Conservation (phyloP, 2,113 vertebrate species). For the Pongo abelii region DNA sequence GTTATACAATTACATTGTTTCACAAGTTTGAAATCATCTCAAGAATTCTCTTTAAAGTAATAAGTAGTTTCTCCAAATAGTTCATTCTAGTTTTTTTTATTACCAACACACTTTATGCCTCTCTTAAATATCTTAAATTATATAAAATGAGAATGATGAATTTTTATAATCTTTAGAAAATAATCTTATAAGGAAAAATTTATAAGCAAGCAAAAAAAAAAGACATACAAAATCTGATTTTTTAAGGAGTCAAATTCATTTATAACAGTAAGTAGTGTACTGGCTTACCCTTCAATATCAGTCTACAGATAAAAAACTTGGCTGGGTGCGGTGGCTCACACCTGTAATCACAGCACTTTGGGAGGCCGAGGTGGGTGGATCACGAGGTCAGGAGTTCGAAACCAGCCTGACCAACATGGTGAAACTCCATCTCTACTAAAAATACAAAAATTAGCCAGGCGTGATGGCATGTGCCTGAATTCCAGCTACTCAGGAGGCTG, state of each 20-base stretch:
- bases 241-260: background rate
- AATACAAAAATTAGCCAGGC: too few species aligned
- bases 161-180: conserved; percentile 22
- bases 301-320: background rate
- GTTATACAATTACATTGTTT: conserved; percentile 67
- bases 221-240: background rate
- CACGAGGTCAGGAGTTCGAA: too few species aligned
- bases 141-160: conserved; percentile 24
- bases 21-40: conserved; percentile 50
- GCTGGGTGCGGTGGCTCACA: too few species aligned
- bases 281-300: background rate
- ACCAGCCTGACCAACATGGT: too few species aligned
- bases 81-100: conserved; percentile 50
- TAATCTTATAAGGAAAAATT: background rate
- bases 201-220: background rate
- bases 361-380: too few species aligned
- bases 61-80: conserved; percentile 60
- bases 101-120: background rate
- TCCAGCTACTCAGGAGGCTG: too few species aligned
- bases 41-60: conserved; percentile 64
- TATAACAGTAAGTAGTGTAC: background rate
- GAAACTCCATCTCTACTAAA: too few species aligned
- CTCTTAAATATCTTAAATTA: conserved; percentile 49
- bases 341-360: too few species aligned
- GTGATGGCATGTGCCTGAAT: too few species aligned